phyloP scores from a whole-genome alignment of 2,797 vertebrate species.

The Mallotus villosus region DNA sequence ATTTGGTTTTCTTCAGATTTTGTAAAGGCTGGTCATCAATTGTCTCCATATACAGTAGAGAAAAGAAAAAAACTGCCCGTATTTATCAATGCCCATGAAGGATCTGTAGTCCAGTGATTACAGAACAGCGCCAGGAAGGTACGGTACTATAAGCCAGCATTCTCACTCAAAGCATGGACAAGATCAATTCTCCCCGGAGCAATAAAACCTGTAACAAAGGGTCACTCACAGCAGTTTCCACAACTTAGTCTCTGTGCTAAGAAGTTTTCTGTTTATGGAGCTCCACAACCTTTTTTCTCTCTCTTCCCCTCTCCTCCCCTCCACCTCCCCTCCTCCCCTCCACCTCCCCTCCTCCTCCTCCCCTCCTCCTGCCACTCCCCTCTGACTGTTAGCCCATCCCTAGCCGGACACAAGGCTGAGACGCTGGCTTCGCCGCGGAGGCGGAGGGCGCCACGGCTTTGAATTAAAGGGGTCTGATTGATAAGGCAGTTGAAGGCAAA shows the following conservation, averaged over 20 bases:
- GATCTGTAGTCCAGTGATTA: constrained; percentile 24
- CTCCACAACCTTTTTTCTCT: neutral
- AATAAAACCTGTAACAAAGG: neutral
- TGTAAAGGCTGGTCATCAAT: constrained; percentile 45
- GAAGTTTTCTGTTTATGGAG: constrained; percentile 32
- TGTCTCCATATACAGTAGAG: constrained; percentile 22
- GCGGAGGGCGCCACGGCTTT: constrained; percentile 76
- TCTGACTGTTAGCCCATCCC: constrained; percentile 67
- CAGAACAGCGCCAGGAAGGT: neutral
- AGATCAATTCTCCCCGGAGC: neutral
- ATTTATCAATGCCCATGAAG: neutral
- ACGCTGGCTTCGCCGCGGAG: constrained; percentile 73
- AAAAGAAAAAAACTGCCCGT: constrained; percentile 18
- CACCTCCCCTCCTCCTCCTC: constrained; percentile 43
- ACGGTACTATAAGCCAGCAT: constrained; percentile 30
- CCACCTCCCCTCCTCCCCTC: constrained; percentile 1
- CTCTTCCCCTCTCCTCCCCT: constrained; percentile 13
- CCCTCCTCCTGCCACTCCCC: constrained; percentile 29
- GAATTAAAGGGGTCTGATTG: constrained; percentile 92
- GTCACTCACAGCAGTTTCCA: neutral
- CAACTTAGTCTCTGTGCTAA: constrained; percentile 3
- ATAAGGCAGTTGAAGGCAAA: constrained; percentile 94
- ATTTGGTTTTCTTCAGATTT: constrained; percentile 42
- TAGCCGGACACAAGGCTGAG: constrained; percentile 70
- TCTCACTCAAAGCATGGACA: constrained; percentile 31